These are phyloP conservation scores for Penaeus chinensis DNA, from an alignment of 1,140 invertebrate genomes.

Conservation along the genomic window DNA sequence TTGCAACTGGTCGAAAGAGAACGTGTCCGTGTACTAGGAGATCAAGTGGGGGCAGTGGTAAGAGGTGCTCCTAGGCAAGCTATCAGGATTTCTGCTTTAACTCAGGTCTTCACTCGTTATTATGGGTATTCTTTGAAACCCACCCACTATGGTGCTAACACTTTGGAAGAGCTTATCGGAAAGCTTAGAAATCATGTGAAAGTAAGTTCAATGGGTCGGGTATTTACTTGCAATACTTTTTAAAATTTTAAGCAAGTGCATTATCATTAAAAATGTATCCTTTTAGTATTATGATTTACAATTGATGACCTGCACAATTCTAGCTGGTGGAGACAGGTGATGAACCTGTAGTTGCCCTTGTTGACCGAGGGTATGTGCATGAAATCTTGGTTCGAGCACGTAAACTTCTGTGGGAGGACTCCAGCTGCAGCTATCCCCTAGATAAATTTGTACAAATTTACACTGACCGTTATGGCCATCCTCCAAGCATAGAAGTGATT, in stretches of 20 bases:
- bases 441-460: slow-evolving; percentile 71
- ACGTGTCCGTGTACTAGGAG: slow-evolving; percentile 72
- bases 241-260: too few relatives aligned
- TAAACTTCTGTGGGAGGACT: slow-evolving; percentile 73
- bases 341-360: slow-evolving; percentile 64
- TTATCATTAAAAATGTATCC: neutral
- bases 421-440: slow-evolving; percentile 70
- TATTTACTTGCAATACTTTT: too few relatives aligned
- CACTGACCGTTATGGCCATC: slow-evolving; percentile 69
- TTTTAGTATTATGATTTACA: neutral
- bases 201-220: slow-evolving; percentile 65
- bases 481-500: slow-evolving; percentile 70
- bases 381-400: slow-evolving; percentile 72
- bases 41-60: slow-evolving; percentile 73
- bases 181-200: slow-evolving; percentile 71
- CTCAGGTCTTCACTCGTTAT: slow-evolving; percentile 71
- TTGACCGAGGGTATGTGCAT: slow-evolving; percentile 50
- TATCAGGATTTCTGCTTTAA: slow-evolving; percentile 70
- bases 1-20: slow-evolving; percentile 73
- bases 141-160: slow-evolving; percentile 71
- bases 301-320: slow-evolving; percentile 56
- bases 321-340: slow-evolving; percentile 69
- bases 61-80: slow-evolving; percentile 68
- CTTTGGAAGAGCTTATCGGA: slow-evolving; percentile 71
- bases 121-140: slow-evolving; percentile 75